These are phyloP conservation scores for Bradypus variegatus DNA, from an alignment of 2,797 vertebrate genomes.

Conservation along the genomic window DNA sequence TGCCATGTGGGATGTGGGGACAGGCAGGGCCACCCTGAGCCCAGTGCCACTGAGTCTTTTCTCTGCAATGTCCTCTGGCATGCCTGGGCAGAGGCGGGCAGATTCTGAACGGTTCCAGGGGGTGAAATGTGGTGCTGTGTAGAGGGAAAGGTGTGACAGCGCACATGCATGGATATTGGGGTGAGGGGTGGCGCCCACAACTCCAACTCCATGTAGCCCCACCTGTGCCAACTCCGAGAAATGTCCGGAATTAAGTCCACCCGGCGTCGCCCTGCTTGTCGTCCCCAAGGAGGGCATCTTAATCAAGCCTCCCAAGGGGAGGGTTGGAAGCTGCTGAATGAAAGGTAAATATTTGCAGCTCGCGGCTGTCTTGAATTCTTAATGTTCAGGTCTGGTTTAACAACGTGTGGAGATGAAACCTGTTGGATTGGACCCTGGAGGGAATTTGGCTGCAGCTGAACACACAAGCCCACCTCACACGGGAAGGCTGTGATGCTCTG, in stretches of 20 bases:
- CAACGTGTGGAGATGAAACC: not conserved
- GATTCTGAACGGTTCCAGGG: not conserved
- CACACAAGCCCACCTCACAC: accelerated
- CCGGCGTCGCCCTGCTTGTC: not conserved
- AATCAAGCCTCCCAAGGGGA: not conserved
- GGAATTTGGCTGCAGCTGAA: not conserved
- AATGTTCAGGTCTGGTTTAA: not conserved
- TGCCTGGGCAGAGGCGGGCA: not conserved
- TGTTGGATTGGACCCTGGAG: not conserved
- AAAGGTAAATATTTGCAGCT: slow-evolving; percentile 22
- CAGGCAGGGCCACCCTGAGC: not conserved
- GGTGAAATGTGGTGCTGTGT: not conserved
- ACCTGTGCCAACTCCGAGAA: not conserved
- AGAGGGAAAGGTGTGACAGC: not conserved
- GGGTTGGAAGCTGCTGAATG: not conserved
- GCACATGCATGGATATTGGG: too few species aligned
- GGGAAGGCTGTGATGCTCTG: not conserved
- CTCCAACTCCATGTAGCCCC: not conserved
- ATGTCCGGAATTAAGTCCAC: not conserved
- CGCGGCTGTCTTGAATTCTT: not conserved
- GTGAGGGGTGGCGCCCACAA: too few species aligned
- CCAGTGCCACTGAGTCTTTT: too few species aligned
- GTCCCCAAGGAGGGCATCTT: not conserved
- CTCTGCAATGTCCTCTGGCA: not conserved
- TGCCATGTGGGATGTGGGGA: too few species aligned